These are phyloP conservation scores for Rhagonycha lutea DNA, from an alignment of 2,888 invertebrate species.

Conservation along the genomic window DNA sequence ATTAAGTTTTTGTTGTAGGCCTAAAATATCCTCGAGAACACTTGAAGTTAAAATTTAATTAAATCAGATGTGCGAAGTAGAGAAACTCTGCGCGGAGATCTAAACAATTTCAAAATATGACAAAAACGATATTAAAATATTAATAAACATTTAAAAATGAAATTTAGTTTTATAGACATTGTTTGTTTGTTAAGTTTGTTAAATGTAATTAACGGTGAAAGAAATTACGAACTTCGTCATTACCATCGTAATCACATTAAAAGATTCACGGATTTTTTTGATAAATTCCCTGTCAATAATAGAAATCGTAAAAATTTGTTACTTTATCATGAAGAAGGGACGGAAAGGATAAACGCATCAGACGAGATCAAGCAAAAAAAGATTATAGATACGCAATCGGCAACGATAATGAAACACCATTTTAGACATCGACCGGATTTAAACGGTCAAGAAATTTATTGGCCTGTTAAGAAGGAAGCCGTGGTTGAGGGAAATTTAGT, in stretches of 20 bases:
- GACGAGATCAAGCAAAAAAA: constrained; percentile 13
- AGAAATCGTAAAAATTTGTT: constrained; percentile 11
- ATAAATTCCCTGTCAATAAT: neutral
- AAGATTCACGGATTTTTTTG: neutral
- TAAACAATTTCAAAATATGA: neutral
- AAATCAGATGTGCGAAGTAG: neutral
- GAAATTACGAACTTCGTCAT: neutral
- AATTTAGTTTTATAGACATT: neutral
- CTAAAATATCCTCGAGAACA: neutral
- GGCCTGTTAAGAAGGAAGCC: constrained; percentile 87
- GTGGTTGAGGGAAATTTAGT: constrained; percentile 87
- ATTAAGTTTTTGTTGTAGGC: neutral
- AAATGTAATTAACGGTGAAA: neutral
- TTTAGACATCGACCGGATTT: constrained; percentile 22
- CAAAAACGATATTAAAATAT: neutral
- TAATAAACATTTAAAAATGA: constrained; percentile 1
- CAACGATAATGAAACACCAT: constrained; percentile 12
- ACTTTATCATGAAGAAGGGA: constrained; percentile 13
- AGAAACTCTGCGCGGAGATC: neutral
- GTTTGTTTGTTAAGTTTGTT: neutral
- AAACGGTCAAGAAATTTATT: constrained; percentile 50
- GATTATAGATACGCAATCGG: constrained; percentile 10
- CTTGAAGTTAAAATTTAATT: neutral
- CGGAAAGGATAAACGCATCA: constrained; percentile 1
- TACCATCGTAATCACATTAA: neutral